Percentiles rank a stretch among this genome's conserved stretches.
phyloP scores from a whole-genome alignment of 2,888 invertebrate genomes.

The Philonicus albiceps region DNA sequence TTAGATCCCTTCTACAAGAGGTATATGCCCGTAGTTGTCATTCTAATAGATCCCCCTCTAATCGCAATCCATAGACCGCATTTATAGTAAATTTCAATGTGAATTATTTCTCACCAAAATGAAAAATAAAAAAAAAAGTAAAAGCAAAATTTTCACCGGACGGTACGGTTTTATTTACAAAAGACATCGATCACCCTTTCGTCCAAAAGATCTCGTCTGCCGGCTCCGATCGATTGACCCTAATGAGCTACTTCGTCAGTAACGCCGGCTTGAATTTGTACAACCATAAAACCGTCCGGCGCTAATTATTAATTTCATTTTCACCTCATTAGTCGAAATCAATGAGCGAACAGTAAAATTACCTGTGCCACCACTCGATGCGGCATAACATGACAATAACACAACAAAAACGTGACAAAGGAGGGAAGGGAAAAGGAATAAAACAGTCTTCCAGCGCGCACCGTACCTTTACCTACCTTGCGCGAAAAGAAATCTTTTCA shows the following conservation, averaged over 20 bases:
- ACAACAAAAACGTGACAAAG: background rate
- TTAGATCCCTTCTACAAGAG: background rate
- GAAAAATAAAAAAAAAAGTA: background rate
- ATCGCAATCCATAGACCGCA: background rate
- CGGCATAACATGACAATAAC: background rate
- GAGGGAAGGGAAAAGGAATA: background rate
- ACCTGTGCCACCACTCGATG: background rate
- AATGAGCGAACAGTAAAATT: constrained; percentile 14
- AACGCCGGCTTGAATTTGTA: background rate
- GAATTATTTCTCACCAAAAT: background rate
- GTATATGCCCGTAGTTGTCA: background rate
- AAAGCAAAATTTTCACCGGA: background rate
- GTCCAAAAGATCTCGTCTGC: background rate
- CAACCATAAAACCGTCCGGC: background rate
- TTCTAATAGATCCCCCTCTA: background rate
- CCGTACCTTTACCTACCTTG: background rate
- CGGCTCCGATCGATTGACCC: constrained; percentile 12
- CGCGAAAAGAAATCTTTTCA: constrained; percentile 9
- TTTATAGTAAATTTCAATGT: background rate
- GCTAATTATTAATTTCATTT: constrained; percentile 25
- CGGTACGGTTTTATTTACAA: constrained; percentile 15
- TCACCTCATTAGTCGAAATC: constrained; percentile 6
- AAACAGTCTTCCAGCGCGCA: background rate
- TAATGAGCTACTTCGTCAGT: constrained; percentile 4
- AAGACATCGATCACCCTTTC: constrained; percentile 31